phyloP scores from a whole-genome alignment of 2,113 vertebrate species.

The Pongo abelii region DNA sequence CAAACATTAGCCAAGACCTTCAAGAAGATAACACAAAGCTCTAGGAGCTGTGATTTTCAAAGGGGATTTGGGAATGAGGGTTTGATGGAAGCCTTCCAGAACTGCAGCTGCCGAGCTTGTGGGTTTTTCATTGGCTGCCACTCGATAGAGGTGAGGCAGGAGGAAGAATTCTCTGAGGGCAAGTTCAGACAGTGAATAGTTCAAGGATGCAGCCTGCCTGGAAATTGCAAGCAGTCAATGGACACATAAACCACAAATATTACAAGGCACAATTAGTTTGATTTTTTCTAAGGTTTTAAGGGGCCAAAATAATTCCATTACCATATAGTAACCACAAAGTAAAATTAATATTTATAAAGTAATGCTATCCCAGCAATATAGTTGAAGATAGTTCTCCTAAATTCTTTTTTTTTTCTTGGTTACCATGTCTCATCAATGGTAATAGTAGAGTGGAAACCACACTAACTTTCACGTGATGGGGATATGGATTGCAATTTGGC shows the following conservation, averaged over 20 bases:
- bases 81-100: slow-evolving; percentile 65
- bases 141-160: slow-evolving; percentile 52
- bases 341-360: slow-evolving; percentile 8
- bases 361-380: slow-evolving; percentile 20
- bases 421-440: not conserved
- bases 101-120: slow-evolving; percentile 56
- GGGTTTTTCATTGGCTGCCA: slow-evolving; percentile 72
- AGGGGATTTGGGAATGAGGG: slow-evolving; percentile 57
- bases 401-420: not conserved
- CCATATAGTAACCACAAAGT: slow-evolving; percentile 33
- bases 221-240: slow-evolving; percentile 24
- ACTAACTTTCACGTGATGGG: not conserved
- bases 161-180: slow-evolving; percentile 71
- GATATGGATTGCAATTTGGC: not conserved
- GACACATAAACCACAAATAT: slow-evolving; percentile 44
- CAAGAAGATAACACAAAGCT: slow-evolving; percentile 49
- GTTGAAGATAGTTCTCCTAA: not conserved
- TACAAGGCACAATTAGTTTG: slow-evolving; percentile 7
- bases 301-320: slow-evolving; percentile 35
- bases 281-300: slow-evolving; percentile 45
- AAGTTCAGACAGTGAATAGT: slow-evolving; percentile 77
- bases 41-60: slow-evolving; percentile 56
- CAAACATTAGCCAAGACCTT: slow-evolving; percentile 33
- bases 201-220: slow-evolving; percentile 63
- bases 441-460: not conserved